These are phyloP conservation scores for Ramphastos sulfuratus DNA, from an alignment of 2,113 vertebrate genomes.

Conservation along the genomic window DNA sequence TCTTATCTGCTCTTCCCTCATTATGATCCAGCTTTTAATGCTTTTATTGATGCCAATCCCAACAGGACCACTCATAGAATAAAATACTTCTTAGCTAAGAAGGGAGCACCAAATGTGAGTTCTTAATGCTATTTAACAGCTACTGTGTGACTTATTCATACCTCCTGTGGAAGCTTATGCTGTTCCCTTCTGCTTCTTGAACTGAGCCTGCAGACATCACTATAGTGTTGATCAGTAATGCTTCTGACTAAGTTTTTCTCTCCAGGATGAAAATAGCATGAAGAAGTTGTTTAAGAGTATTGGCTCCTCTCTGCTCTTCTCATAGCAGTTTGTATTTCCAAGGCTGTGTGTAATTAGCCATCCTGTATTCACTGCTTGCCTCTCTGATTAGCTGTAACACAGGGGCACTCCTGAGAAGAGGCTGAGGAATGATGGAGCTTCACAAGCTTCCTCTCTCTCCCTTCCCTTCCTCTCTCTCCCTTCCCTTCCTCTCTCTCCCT, in stretches of 20 bases:
- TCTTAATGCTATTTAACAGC: neutral
- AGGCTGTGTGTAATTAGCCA: neutral
- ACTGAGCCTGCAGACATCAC: neutral
- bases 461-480: no score
- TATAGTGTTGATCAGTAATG: neutral
- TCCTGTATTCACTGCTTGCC: neutral
- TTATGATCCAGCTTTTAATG: neutral
- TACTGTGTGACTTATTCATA: neutral
- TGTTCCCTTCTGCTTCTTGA: neutral
- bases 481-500: no score
- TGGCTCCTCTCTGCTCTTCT: neutral
- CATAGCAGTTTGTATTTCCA: neutral
- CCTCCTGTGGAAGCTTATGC: neutral
- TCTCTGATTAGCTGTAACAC: neutral
- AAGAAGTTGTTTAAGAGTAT: neutral
- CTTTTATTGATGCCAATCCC: neutral
- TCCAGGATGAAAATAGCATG: neutral
- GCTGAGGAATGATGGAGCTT: neutral
- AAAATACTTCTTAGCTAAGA: neutral
- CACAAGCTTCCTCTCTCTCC: no score
- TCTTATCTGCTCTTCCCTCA: neutral
- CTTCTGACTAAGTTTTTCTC: neutral
- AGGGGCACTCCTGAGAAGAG: neutral
- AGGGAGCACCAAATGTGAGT: neutral
- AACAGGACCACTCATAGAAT: neutral